phyloP scores from a whole-genome alignment of 2,888 invertebrate species.

The Glyphotaelius pellucidus region DNA sequence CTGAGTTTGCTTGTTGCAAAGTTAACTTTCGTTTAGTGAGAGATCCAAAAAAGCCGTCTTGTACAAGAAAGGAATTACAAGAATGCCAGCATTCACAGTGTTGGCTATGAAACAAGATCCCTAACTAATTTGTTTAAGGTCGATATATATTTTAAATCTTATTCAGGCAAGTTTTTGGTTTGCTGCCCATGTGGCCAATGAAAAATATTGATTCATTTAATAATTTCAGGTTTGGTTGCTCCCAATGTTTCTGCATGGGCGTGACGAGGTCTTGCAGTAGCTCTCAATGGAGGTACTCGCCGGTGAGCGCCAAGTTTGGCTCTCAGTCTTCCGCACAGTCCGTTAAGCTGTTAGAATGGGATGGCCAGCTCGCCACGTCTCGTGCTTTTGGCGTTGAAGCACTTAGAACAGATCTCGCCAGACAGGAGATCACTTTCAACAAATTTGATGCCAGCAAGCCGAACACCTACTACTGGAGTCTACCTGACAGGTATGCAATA shows the following conservation, averaged over 20 bases:
- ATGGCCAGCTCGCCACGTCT: conserved; percentile 66
- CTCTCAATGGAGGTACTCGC: conserved; percentile 85
- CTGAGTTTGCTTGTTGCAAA: background rate
- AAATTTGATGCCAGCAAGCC: conserved; percentile 78
- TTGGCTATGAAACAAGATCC: too few relatives aligned
- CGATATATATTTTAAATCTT: background rate
- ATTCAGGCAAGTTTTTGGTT: background rate
- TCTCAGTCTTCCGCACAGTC: conserved; percentile 72
- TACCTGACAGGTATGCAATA: conserved; percentile 79
- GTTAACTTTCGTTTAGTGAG: background rate
- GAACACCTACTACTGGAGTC: conserved; percentile 90
- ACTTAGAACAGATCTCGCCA: conserved; percentile 73
- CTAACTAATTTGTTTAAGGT: too few relatives aligned
- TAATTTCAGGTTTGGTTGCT: conserved; percentile 86
- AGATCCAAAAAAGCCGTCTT: background rate
- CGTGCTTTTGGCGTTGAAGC: conserved; percentile 52
- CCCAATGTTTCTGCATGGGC: conserved; percentile 97
- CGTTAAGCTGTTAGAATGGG: conserved; percentile 72
- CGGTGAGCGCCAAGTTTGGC: conserved; percentile 72
- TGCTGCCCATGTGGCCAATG: background rate
- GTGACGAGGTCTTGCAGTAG: conserved; percentile 88
- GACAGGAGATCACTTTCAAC: conserved; percentile 81
- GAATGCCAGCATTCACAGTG: background rate
- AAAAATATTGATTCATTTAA: background rate
- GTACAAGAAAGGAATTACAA: background rate